Evolutionary conservation across 2,888 invertebrate genomes (phyloP).

Genomic region (Chorisops tibialis): DNA sequence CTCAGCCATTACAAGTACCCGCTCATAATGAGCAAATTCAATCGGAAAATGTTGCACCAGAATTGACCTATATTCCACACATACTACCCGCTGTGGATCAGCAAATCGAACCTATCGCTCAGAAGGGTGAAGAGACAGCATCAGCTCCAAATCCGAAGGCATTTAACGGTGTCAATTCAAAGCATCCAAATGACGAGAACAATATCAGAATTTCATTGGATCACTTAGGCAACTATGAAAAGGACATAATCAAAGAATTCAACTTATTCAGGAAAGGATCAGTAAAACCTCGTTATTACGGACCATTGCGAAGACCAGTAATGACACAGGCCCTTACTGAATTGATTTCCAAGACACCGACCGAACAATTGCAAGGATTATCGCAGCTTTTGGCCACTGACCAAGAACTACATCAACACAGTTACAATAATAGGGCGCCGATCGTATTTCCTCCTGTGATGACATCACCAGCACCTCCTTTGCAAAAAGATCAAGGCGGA

Average conservation of each 20-base stretch:
- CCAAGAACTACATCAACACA: neutral
- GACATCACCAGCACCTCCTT: neutral
- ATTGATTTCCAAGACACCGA: slow-evolving; percentile 54
- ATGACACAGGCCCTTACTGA: slow-evolving; percentile 48
- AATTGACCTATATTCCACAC: no score
- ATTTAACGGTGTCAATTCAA: neutral
- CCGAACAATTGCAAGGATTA: slow-evolving; percentile 55
- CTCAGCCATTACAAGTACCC: no score
- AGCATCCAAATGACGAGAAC: slow-evolving; percentile 10
- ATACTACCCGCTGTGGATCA: no score
- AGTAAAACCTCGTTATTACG: neutral
- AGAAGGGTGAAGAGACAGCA: no score
- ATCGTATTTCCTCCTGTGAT: slow-evolving; percentile 44
- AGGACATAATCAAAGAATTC: neutral
- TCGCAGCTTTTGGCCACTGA: slow-evolving; percentile 51
- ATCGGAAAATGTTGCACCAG: no score
- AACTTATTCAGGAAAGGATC: neutral
- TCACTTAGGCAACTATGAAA: neutral
- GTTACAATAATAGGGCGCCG: slow-evolving; percentile 44
- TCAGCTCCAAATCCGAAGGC: no score
- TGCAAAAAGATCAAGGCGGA: neutral
- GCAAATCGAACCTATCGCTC: no score
- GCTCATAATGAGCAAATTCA: no score
- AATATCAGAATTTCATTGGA: neutral
- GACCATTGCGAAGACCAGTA: slow-evolving; percentile 25